Conservation (phyloP, 2,113 vertebrate species). For the Ardeotis arabs region DNA sequence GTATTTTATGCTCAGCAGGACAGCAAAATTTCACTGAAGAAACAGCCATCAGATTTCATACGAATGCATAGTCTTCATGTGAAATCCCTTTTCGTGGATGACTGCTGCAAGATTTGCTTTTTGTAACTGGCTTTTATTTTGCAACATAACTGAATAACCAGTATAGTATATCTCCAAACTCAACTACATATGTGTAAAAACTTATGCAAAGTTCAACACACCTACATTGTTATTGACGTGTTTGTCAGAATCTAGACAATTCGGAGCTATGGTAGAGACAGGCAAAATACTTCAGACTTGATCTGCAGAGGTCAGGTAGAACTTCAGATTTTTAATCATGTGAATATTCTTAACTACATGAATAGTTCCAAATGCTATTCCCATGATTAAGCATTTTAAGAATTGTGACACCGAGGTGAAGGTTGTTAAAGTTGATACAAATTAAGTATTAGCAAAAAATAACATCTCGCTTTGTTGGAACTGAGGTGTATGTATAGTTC, state of each 20-base stretch:
- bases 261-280: not conserved
- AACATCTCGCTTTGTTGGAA: not conserved
- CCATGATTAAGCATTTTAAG: not conserved
- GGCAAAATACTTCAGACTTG: not conserved
- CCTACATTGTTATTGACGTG: not conserved
- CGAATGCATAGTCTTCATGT: slow-evolving; percentile 12
- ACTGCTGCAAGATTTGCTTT: not conserved
- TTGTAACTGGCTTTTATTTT: not conserved
- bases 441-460: not conserved
- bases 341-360: not conserved
- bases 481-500: not conserved
- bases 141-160: not conserved
- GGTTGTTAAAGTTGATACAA: not conserved
- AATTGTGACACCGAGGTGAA: not conserved
- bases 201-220: not conserved
- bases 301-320: not conserved
- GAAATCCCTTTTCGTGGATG: slow-evolving; percentile 32
- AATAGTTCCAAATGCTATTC: not conserved
- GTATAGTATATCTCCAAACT: not conserved
- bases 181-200: not conserved
- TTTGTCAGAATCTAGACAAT: not conserved
- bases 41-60: slow-evolving; percentile 54
- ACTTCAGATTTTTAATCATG: not conserved
- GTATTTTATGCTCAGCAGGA: slow-evolving; percentile 58
- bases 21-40: slow-evolving; percentile 63